phyloP scores from a whole-genome alignment of 2,888 invertebrate genomes.

The Luperina nickerlii region DNA sequence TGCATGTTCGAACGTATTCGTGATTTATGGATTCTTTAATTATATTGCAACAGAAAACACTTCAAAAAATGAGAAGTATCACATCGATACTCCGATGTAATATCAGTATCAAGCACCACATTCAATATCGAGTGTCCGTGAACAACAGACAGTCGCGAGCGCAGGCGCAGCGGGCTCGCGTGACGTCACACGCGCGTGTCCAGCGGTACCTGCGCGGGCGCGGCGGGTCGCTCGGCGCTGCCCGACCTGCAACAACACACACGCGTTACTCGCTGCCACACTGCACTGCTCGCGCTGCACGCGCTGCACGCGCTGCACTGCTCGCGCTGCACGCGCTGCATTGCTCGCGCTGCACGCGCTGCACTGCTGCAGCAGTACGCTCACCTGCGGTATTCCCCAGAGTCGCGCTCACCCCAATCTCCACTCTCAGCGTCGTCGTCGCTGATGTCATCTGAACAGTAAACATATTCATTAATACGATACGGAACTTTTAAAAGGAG shows the following conservation, averaged over 20 bases:
- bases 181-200: slow-evolving; percentile 59
- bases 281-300: not conserved
- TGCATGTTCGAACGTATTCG: slow-evolving; percentile 17
- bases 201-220: slow-evolving; percentile 67
- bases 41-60: not conserved
- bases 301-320: not conserved
- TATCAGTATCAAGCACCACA: not conserved
- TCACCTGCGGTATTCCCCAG: slow-evolving; percentile 48
- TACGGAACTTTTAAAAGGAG: not conserved
- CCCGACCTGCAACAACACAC: slow-evolving; percentile 45
- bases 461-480: not conserved
- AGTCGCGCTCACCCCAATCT: slow-evolving; percentile 70
- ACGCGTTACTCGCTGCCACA: not conserved
- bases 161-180: slow-evolving; percentile 30
- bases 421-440: slow-evolving; percentile 75
- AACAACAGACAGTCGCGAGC: slow-evolving; percentile 1
- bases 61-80: not conserved
- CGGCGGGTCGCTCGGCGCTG: slow-evolving; percentile 44
- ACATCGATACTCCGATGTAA: not conserved
- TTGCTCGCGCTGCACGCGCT: not conserved
- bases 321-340: not conserved
- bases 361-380: not conserved
- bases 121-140: not conserved
- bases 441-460: slow-evolving; percentile 74
- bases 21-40: not conserved